These are phyloP conservation scores for Portunus trituberculatus DNA, from an alignment of 1,140 invertebrate species.

Conservation along the genomic window DNA sequence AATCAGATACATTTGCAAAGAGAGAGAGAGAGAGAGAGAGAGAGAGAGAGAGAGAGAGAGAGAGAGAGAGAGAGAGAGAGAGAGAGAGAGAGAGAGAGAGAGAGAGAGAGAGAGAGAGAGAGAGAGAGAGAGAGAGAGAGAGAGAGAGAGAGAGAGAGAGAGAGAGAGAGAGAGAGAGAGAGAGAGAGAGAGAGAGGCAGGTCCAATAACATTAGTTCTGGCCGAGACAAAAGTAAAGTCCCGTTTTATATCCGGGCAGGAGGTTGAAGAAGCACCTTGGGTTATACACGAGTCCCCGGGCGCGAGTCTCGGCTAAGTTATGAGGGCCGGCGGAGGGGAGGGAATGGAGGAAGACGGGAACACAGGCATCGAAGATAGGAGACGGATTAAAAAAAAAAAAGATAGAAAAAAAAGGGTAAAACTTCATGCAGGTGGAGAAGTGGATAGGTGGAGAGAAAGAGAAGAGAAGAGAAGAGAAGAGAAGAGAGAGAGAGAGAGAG, in stretches of 20 bases:
- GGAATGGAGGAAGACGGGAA: background rate
- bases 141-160: background rate
- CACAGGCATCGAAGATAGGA: conserved; percentile 6
- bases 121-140: background rate
- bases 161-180: conserved; percentile 39
- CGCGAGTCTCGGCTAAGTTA: background rate
- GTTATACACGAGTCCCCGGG: background rate
- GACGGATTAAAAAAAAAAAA: background rate
- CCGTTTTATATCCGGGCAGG: conserved; percentile 18
- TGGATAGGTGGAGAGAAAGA: background rate
- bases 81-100: conserved; percentile 13
- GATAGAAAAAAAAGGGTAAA: background rate
- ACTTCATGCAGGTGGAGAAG: too few relatives aligned
- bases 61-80: background rate
- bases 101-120: background rate
- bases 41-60: background rate
- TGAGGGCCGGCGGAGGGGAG: conserved; percentile 5
- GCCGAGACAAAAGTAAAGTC: conserved; percentile 21
- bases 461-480: background rate
- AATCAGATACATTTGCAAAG: background rate
- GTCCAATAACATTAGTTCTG: conserved; percentile 14
- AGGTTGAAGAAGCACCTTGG: conserved; percentile 18
- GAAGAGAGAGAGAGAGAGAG: background rate
- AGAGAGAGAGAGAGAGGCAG: conserved; percentile 37
- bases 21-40: conserved; percentile 26